Base-by-base conservation (phyloP, 2,797 vertebrate genomes). In the Phoeniculus purpureus region DNA sequence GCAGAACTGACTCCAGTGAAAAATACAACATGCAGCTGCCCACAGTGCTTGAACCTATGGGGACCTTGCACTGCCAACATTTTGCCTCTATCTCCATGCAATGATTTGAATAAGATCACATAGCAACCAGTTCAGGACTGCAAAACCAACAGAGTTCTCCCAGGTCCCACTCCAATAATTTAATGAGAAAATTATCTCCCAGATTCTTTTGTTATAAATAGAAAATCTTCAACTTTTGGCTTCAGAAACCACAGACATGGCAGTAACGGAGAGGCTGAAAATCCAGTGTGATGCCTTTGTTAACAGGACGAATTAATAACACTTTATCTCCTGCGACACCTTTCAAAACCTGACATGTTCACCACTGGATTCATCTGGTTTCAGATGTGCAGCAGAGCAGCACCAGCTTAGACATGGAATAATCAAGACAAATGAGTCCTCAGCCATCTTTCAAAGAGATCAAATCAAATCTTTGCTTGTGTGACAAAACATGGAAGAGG, bases 81-180 rank as follows among this genome's bases (percentile, higher is more conserved):
- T 43, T 27, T 19, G 2, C 1, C 0, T 76, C 55, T 29, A 43
- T 87, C 70, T 66, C 77, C 71, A 43, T 10, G 71, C 77, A 76
- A 67, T 51, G 74, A 70, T 79, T 78, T 58, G 60, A 86, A 59
- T 88, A 85, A 87, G 62, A 72, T 75, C 90, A 90, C 93, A 94
- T 80, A 96, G 91, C 92, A 93, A 95, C 90, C 88, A 72, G 81
- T 40, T 81, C 81, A 66, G 88, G 87, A 66, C 75, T 51, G 56
- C 86, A 91, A 81, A 89, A 92, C 27, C 81, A 87, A 81, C 73
- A 31, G 81, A 37, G 27, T 65, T 76, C 70, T 86, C 60, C 56
- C 65, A 71, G 76, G 87, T 89, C 88, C 70, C 56, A 58, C 59
- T 70, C 66, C 81, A 85, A 40, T 72, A 90, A 86, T 62, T 90